phyloP scores from a whole-genome alignment of 2,888 invertebrate species.

The Bedellia somnulentella region DNA sequence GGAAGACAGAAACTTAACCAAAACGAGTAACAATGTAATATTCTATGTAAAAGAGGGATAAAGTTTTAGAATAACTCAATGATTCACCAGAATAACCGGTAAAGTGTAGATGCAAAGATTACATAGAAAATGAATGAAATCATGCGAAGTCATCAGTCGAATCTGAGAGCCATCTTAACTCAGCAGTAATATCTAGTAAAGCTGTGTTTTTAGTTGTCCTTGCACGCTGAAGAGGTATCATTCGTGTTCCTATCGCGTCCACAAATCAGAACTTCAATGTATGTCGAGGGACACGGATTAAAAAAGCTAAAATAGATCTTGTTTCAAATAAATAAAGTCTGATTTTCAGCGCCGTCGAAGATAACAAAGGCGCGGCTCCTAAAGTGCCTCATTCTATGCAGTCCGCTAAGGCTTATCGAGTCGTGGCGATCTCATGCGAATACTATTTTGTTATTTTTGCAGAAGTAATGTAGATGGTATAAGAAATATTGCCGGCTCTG shows the following conservation, averaged over 20 bases:
- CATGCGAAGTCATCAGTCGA: no score
- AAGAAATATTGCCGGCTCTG: conserved; percentile 37
- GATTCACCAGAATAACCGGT: no score
- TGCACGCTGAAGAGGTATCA: conserved; percentile 37
- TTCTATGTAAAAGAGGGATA: no score
- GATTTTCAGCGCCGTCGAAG: conserved; percentile 7
- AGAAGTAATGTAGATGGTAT: conserved; percentile 46
- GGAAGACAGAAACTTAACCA: no score
- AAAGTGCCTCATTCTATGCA: conserved; percentile 34
- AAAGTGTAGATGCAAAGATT: no score
- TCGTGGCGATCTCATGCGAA: conserved; percentile 32
- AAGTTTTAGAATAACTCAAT: no score
- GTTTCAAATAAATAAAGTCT: conserved; percentile 11
- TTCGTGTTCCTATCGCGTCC: conserved; percentile 38
- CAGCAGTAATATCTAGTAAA: conserved; percentile 21
- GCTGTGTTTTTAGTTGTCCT: conserved; percentile 42
- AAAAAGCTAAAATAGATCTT: conserved; percentile 23
- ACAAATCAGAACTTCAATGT: conserved; percentile 42
- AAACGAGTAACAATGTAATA: no score
- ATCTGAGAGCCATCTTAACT: no score
- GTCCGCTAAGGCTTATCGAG: conserved; percentile 32
- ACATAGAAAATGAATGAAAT: no score
- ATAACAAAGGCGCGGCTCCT: conserved; percentile 26
- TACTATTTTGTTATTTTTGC: conserved; percentile 51
- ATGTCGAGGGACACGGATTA: conserved; percentile 22